Evolutionary conservation across 2,888 invertebrate genomes (phyloP), one percentile per base, ranked within the genome.

Genomic region (Eupelmus urozonus): DNA sequence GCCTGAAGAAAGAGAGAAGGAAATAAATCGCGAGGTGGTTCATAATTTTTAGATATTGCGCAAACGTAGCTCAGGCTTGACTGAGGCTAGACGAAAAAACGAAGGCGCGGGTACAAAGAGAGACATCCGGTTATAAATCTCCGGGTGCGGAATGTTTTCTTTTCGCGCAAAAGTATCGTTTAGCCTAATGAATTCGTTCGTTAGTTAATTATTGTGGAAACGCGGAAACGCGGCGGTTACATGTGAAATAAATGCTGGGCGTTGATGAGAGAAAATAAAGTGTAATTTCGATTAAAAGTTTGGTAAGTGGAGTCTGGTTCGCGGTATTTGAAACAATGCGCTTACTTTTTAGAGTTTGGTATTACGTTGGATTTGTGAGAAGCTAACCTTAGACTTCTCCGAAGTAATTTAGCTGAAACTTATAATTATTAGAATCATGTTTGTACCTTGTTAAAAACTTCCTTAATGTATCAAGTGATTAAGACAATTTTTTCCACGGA

Each of bases 91-190:
- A 0, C 7, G 40, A 59, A 29, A 67, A 67, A 49, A 49, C 4
- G 9, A 40, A 53, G 11, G 4, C 25, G 34, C 16, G 45, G 1
- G 23, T 20, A 7, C 13, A 40, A 20, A 51, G 16, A 57, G 23
- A 23, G 18, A 63, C 65, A 59, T 66, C 65, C 73, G 59, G 73
- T 45, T 74, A 59, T 74, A 74, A 74, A 74, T 74, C 57, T 72
- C 11, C 9, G 20, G 11, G 16, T 11, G 53, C 40, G 49, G 59
- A 49, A 60, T 70, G 29, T 63, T 49, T 62, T 62, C 25, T 62
- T 51, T 65, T 45, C 16, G 20, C 18, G 20, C 11, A 23, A 40
- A 60, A 45, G 40, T 53, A 23, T 53, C 53, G 23, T 53, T 53
- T 18, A 18, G 53, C 59, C 29, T 70, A 63, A 65, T 55, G 27